phyloP scores from a whole-genome alignment of 1,140 invertebrate species.

The Mactra quadrangularis region DNA sequence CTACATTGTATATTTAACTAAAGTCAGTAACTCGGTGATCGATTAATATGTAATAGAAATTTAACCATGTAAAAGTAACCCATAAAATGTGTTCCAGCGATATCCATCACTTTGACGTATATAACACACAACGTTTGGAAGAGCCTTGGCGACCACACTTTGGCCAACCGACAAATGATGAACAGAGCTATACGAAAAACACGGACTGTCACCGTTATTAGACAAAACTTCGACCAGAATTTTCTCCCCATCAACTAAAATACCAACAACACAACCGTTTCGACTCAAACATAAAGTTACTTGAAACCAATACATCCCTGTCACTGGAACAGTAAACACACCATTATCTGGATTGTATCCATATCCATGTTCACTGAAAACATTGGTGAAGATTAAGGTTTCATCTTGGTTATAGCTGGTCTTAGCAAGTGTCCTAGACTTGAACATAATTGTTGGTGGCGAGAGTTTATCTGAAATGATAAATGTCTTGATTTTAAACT shows the following conservation, averaged over 20 bases:
- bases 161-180: background rate
- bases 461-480: background rate
- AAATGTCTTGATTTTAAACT: too few relatives aligned
- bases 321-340: background rate
- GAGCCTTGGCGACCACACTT: background rate
- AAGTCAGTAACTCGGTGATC: too few relatives aligned
- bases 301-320: background rate
- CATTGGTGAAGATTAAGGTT: background rate
- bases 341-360: slow-evolving; percentile 1
- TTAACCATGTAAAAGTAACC: background rate
- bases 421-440: background rate
- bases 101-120: background rate
- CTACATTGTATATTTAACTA: too few relatives aligned
- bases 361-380: background rate
- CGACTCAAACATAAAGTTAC: background rate
- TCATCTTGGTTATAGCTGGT: background rate
- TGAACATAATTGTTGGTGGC: background rate
- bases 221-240: background rate
- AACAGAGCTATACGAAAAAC: background rate
- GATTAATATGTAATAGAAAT: too few relatives aligned
- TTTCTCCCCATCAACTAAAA: background rate
- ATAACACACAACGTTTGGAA: background rate
- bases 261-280: background rate
- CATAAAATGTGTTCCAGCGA: slow-evolving; percentile 11
- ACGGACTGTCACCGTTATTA: background rate